phyloP scores from a whole-genome alignment of 2,888 invertebrate species.

The Emesis furor region DNA sequence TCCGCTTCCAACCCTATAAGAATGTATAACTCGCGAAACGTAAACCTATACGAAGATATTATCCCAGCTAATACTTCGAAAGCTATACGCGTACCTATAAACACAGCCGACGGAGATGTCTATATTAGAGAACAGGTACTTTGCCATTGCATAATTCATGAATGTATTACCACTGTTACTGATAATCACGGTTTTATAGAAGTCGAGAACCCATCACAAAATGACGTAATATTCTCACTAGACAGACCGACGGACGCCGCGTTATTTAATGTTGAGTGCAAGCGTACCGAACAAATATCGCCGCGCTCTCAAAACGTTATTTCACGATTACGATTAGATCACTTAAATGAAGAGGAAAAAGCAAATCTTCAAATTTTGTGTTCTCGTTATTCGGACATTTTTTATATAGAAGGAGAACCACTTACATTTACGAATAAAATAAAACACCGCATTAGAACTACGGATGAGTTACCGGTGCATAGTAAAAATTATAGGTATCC shows the following conservation, averaged over 20 bases:
- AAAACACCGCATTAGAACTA: not conserved
- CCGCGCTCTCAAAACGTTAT: not conserved
- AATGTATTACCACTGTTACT: constrained; percentile 41
- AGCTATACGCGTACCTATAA: not conserved
- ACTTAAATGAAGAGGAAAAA: not conserved
- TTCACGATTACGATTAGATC: not conserved
- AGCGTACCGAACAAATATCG: constrained; percentile 1
- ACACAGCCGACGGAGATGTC: constrained; percentile 28
- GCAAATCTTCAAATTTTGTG: not conserved
- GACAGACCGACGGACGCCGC: not conserved
- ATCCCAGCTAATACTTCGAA: constrained; percentile 8
- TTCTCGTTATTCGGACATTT: not conserved
- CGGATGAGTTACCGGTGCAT: not conserved
- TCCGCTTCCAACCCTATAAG: not conserved
- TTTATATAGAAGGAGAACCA: too few relatives aligned
- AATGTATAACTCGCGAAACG: constrained; percentile 5
- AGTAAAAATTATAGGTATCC: not conserved
- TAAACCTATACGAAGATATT: constrained; percentile 10
- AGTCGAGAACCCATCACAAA: constrained; percentile 6
- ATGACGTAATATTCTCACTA: constrained; percentile 1
- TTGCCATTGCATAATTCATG: constrained; percentile 29
- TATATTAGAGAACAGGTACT: constrained; percentile 25
- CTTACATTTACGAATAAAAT: not conserved
- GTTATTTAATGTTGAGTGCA: not conserved
- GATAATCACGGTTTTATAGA: constrained; percentile 31